Percentiles rank a stretch among this genome's conserved stretches.
phyloP scores from a whole-genome alignment of 2,113 vertebrate genomes.

The Isichthys henryi region DNA sequence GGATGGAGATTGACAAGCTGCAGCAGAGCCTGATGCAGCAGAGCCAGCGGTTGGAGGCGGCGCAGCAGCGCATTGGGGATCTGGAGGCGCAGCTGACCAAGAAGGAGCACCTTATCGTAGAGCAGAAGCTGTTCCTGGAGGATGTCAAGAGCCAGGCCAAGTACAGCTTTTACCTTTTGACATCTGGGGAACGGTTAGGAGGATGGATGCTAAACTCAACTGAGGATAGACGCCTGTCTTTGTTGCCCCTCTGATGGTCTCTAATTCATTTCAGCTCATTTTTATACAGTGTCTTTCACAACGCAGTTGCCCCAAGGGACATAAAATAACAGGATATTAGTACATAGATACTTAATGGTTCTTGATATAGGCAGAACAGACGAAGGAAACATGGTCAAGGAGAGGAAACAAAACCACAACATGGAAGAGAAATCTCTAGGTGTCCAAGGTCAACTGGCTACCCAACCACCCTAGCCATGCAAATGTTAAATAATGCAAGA shows the following conservation, averaged over 20 bases:
- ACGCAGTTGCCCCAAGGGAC: not conserved
- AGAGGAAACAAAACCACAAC: not conserved
- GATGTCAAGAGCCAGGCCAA: constrained; percentile 80
- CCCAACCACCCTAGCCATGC: not conserved
- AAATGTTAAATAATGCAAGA: not conserved
- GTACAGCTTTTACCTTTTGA: constrained; percentile 47
- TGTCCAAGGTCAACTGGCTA: not conserved
- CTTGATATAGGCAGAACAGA: not conserved
- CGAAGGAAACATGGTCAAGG: not conserved
- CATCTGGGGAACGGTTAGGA: not conserved
- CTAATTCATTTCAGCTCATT: not conserved
- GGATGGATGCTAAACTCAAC: too few species aligned
- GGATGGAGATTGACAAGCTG: constrained; percentile 74
- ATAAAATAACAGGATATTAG: not conserved
- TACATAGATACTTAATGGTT: not conserved
- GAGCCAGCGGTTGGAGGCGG: constrained; percentile 77
- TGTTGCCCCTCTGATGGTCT: not conserved
- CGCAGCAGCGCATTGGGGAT: constrained; percentile 76
- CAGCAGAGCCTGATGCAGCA: constrained; percentile 70
- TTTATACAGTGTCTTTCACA: not conserved
- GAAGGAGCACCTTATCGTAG: constrained; percentile 81
- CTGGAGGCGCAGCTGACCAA: constrained; percentile 80
- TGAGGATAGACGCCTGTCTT: not conserved
- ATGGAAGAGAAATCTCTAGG: not conserved
- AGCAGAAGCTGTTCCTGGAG: constrained; percentile 89